Percentiles rank a stretch among this genome's conserved stretches.
Conservation (phyloP, 2,888 invertebrate genomes). For the Macrophya annulata region DNA sequence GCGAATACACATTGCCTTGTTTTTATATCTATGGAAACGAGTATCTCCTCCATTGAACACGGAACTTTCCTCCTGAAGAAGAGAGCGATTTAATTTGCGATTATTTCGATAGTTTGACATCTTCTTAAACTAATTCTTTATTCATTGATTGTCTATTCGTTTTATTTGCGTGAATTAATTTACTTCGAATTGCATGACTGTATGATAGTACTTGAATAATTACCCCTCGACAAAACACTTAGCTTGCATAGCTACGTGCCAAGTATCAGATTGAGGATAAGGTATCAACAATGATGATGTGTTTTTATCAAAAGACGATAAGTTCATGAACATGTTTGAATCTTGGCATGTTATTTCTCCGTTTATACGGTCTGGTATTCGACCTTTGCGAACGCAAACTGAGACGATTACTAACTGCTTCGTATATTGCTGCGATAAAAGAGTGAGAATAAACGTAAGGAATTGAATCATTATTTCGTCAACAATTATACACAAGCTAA, state of each 20-base stretch:
- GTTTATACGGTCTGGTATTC: conserved; percentile 70
- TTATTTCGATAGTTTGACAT: not conserved
- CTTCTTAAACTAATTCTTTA: not conserved
- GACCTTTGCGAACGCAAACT: conserved; percentile 75
- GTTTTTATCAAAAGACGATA: conserved; percentile 69
- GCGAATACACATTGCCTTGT: conserved; percentile 79
- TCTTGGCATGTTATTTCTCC: conserved; percentile 71
- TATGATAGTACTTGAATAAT: conserved; percentile 49
- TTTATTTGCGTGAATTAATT: not conserved
- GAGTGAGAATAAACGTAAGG: not conserved
- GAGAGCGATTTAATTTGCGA: conserved; percentile 1
- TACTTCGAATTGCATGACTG: not conserved
- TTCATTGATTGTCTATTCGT: not conserved
- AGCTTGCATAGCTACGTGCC: conserved; percentile 78
- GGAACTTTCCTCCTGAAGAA: conserved; percentile 70
- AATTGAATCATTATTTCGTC: not conserved
- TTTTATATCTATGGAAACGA: conserved; percentile 78
- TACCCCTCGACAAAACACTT: conserved; percentile 77
- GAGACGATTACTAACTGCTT: conserved; percentile 70
- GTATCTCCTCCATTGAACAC: conserved; percentile 77
- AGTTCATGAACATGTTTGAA: conserved; percentile 67
- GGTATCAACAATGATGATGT: conserved; percentile 76
- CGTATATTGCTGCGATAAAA: conserved; percentile 65
- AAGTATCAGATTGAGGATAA: conserved; percentile 80
- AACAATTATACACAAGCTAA: not conserved